These are phyloP conservation scores for Drosophila pseudotalamancana DNA, from an alignment of 2,888 invertebrate genomes.

Conservation along the genomic window DNA sequence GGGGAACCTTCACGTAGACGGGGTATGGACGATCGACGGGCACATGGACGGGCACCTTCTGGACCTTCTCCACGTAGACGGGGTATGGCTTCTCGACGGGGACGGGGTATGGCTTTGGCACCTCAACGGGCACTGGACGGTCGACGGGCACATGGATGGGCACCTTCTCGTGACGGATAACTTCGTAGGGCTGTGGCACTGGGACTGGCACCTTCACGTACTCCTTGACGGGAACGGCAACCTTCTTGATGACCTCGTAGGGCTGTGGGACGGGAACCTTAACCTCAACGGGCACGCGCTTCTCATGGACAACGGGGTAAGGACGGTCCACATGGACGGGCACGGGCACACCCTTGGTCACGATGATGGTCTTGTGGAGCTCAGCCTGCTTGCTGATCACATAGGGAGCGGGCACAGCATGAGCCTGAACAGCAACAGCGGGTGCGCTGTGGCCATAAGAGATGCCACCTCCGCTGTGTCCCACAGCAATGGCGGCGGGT, in stretches of 20 bases:
- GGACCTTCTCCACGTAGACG: constrained; percentile 86
- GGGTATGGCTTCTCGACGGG: constrained; percentile 88
- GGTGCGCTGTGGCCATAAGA: constrained; percentile 68
- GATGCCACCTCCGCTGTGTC: constrained; percentile 78
- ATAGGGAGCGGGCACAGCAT: constrained; percentile 67
- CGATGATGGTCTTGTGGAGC: constrained; percentile 88
- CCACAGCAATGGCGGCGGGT: constrained; percentile 67
- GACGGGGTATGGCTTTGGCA: constrained; percentile 88
- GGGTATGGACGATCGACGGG: constrained; percentile 88
- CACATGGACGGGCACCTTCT: constrained; percentile 88
- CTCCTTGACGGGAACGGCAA: constrained; percentile 88
- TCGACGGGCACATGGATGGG: constrained; percentile 88
- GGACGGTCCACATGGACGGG: constrained; percentile 91
- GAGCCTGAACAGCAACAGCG: constrained; percentile 70
- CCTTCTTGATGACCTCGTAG: constrained; percentile 89
- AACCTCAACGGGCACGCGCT: constrained; percentile 87
- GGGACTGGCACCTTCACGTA: constrained; percentile 88
- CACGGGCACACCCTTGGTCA: constrained; percentile 90
- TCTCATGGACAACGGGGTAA: constrained; percentile 88
- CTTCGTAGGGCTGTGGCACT: constrained; percentile 86
- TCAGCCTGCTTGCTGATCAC: constrained; percentile 85
- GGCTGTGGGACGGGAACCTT: constrained; percentile 89
- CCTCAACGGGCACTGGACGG: constrained; percentile 88
- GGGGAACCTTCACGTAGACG: constrained; percentile 86
- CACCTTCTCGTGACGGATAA: constrained; percentile 86